Percentiles rank a stretch among this genome's conserved stretches.
Conservation (phyloP, 2,797 vertebrate species). For the Neostethus bicornis region DNA sequence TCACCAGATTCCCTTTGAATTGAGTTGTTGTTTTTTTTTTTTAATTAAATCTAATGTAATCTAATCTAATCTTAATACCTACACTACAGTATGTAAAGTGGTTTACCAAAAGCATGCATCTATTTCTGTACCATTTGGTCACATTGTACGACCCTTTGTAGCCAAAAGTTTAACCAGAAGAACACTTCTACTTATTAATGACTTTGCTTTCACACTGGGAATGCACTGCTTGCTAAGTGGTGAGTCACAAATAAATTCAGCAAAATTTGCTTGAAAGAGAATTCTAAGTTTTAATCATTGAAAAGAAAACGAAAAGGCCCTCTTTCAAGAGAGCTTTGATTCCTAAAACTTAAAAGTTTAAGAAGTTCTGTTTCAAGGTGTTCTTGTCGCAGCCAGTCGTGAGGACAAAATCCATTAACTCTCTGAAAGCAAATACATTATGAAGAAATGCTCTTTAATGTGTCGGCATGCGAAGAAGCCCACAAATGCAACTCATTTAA, state of each 20-base stretch:
- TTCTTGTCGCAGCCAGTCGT: constrained; percentile 10
- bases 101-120: no score
- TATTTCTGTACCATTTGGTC: no score
- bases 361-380: constrained; percentile 23
- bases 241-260: background rate
- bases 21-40: no score
- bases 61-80: no score
- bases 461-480: constrained; percentile 27
- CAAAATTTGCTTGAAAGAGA: background rate
- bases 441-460: constrained; percentile 49
- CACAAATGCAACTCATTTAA: constrained; percentile 48
- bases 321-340: constrained; percentile 6
- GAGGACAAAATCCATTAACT: constrained; percentile 32
- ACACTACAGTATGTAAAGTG: no score
- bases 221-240: background rate
- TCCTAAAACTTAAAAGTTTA: constrained; percentile 8
- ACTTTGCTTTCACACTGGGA: background rate
- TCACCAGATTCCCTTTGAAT: no score
- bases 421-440: constrained; percentile 47
- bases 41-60: no score
- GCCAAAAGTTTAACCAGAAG: no score
- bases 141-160: no score
- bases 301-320: constrained; percentile 15
- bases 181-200: background rate
- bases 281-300: constrained; percentile 29